Conservation (phyloP, 2,797 vertebrate species). For the Amblyraja radiata region DNA sequence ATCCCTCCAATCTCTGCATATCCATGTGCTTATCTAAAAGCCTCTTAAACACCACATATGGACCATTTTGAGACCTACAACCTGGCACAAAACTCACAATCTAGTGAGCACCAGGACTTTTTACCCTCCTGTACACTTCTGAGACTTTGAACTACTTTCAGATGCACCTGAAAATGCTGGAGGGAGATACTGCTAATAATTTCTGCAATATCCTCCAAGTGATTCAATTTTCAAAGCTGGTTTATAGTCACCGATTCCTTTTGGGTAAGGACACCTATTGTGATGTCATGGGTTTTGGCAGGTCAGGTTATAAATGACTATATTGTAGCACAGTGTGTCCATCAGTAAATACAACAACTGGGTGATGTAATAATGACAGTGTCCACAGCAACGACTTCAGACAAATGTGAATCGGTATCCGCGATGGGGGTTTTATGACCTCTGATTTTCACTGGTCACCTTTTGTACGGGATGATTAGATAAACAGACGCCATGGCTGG, state of each 20-base stretch:
- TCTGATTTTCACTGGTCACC: not conserved
- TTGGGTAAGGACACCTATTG: not conserved
- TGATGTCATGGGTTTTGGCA: slow-evolving; percentile 5
- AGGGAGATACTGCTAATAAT: no score
- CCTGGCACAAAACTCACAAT: no score
- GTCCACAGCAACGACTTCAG: slow-evolving; percentile 34
- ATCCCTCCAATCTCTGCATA: no score
- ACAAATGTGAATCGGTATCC: not conserved
- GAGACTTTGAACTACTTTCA: no score
- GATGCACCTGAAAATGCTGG: no score
- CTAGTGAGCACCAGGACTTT: no score
- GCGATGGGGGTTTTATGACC: slow-evolving; percentile 12
- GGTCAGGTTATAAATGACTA: not conserved
- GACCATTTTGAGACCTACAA: no score
- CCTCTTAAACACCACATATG: no score
- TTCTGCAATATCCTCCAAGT: not conserved
- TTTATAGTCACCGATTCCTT: not conserved
- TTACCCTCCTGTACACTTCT: no score
- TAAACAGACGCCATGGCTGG: slow-evolving; percentile 22
- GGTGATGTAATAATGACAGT: slow-evolving; percentile 25
- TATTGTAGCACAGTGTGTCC: not conserved
- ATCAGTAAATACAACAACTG: not conserved
- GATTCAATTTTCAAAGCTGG: not conserved
- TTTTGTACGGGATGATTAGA: not conserved
- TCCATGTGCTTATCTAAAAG: no score